phyloP scores from a whole-genome alignment of 1,140 invertebrate genomes.

The Caenorhabditis brenneri region DNA sequence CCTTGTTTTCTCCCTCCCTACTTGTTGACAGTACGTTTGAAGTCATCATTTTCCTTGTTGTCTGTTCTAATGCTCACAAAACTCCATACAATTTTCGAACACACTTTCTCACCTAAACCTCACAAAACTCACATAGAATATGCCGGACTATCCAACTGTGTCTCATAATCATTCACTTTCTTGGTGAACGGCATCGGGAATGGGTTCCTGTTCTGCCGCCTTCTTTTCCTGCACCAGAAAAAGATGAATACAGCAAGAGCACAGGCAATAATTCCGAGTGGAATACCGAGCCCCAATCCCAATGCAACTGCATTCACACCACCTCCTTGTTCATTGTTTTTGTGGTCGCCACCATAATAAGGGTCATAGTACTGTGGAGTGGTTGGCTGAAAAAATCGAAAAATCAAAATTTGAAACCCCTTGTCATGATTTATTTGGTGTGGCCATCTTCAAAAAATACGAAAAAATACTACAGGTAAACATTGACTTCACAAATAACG shows the following conservation, averaged over 20 bases:
- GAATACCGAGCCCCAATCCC: slow-evolving; percentile 45
- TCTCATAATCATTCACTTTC: slow-evolving; percentile 46
- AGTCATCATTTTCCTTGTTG: too few species aligned
- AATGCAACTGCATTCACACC: slow-evolving; percentile 36
- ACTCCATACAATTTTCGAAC: neutral
- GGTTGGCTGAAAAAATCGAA: neutral
- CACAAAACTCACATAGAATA: neutral
- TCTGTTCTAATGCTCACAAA: too few species aligned
- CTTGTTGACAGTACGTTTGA: too few species aligned
- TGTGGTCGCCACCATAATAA: slow-evolving; percentile 8
- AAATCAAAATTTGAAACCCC: too few species aligned
- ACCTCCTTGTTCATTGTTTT: neutral
- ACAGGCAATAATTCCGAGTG: slow-evolving; percentile 26
- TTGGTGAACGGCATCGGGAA: slow-evolving; percentile 1
- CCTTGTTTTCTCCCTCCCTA: too few species aligned
- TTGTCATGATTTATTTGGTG: neutral
- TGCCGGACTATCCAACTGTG: slow-evolving; percentile 41
- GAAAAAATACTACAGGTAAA: neutral
- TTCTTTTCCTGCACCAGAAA: slow-evolving; percentile 33
- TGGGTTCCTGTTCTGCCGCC: slow-evolving; percentile 15
- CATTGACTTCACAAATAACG: neutral
- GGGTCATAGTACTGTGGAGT: slow-evolving; percentile 17
- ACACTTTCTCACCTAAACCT: neutral
- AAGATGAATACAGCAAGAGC: slow-evolving; percentile 14
- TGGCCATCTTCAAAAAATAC: neutral